These are phyloP conservation scores for Serrognathus titanus DNA, from an alignment of 2,888 invertebrate genomes.

Conservation along the genomic window DNA sequence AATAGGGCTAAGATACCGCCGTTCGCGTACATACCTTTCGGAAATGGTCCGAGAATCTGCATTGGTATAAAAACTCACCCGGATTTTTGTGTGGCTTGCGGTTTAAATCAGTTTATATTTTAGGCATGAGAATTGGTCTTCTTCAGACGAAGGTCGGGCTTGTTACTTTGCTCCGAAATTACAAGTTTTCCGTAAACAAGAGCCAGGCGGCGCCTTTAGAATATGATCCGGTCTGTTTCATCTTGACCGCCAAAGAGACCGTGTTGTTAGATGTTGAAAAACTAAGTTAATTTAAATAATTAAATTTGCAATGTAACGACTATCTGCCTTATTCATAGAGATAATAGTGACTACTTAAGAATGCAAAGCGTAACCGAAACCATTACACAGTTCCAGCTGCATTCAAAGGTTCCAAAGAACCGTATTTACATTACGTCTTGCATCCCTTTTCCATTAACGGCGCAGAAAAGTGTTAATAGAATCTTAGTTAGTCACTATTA, in stretches of 20 bases:
- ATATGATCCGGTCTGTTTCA: constrained; percentile 36
- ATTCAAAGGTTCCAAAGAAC: no score
- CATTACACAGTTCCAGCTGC: no score
- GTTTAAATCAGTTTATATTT: constrained; percentile 16
- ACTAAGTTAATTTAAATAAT: no score
- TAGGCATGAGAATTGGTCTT: constrained; percentile 42
- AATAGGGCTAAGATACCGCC: constrained; percentile 16
- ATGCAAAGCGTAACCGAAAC: no score
- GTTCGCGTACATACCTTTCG: constrained; percentile 25
- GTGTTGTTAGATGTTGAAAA: no score
- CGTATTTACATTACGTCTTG: no score
- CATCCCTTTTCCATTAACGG: no score
- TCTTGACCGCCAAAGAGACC: constrained; percentile 21
- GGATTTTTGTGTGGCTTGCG: not conserved
- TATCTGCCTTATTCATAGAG: no score
- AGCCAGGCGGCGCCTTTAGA: constrained; percentile 34
- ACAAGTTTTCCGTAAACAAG: constrained; percentile 31
- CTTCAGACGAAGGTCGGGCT: constrained; percentile 41
- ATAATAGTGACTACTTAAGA: no score
- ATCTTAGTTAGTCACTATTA: no score
- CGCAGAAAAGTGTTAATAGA: no score
- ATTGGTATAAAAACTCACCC: constrained; percentile 13
- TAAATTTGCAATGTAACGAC: no score
- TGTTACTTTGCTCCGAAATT: constrained; percentile 34
- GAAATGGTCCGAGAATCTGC: constrained; percentile 23